A percentile compares a stretch with the other conserved stretches of the same genome.
Conservation (phyloP, 2,888 invertebrate genomes). For the Scaptomyza caliginosa region DNA sequence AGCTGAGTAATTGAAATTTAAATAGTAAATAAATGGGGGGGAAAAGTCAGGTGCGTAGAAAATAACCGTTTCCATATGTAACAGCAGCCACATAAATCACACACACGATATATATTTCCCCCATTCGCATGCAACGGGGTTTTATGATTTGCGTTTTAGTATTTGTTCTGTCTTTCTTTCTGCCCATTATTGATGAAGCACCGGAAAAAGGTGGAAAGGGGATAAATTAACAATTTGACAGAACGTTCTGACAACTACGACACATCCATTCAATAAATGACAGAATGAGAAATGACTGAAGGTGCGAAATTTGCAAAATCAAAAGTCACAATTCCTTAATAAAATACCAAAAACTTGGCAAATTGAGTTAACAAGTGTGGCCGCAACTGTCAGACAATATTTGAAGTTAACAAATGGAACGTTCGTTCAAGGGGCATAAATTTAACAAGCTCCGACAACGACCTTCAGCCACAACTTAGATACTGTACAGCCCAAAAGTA, state of each 20-base stretch:
- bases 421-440: slow-evolving; percentile 47
- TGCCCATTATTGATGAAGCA: slow-evolving; percentile 29
- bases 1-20: slow-evolving; percentile 70
- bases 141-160: slow-evolving; percentile 41
- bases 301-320: slow-evolving; percentile 7
- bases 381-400: slow-evolving; percentile 49
- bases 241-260: slow-evolving; percentile 36
- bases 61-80: slow-evolving; percentile 1
- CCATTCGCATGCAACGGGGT: slow-evolving; percentile 5
- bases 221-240: slow-evolving; percentile 32
- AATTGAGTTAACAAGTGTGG: slow-evolving; percentile 38
- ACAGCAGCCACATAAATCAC: slow-evolving; percentile 21
- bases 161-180: slow-evolving; percentile 19
- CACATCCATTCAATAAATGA: slow-evolving; percentile 24
- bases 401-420: slow-evolving; percentile 56
- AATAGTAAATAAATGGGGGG: slow-evolving; percentile 60
- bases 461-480: neutral
- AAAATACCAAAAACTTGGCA: slow-evolving; percentile 32
- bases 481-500: slow-evolving; percentile 31
- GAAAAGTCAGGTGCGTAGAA: neutral
- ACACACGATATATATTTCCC: neutral
- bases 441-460: slow-evolving; percentile 59
- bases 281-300: slow-evolving; percentile 27
- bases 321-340: slow-evolving; percentile 18
- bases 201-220: neutral